phyloP scores from a whole-genome alignment of 2,888 invertebrate species.

The Orthonychiurus folsomi region DNA sequence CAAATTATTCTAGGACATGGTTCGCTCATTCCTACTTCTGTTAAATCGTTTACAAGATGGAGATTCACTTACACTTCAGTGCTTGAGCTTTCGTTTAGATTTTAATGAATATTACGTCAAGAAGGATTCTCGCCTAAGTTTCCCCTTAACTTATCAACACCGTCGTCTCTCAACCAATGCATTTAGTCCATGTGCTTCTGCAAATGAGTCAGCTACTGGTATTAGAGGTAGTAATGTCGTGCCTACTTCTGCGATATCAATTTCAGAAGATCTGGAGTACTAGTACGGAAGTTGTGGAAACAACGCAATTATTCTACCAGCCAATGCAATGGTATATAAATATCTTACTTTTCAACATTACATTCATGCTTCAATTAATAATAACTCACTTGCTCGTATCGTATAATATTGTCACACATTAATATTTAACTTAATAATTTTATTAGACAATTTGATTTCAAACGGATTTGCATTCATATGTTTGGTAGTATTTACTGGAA shows the following conservation, averaged over 20 bases:
- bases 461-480: no score
- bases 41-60: conserved; percentile 69
- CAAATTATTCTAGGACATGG: conserved; percentile 60
- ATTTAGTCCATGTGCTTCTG: background rate
- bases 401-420: no score
- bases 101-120: conserved; percentile 92
- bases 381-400: no score
- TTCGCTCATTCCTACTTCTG: conserved; percentile 74
- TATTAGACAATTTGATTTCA: no score
- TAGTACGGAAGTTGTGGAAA: no score
- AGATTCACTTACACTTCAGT: conserved; percentile 63
- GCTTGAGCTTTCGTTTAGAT: conserved; percentile 82
- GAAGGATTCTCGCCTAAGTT: conserved; percentile 65
- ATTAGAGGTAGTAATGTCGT: background rate
- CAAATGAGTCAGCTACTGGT: background rate
- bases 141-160: conserved; percentile 47
- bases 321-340: no score
- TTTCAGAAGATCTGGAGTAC: background rate
- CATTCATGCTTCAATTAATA: no score
- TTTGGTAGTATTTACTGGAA: no score
- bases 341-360: no score
- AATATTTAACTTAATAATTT: no score
- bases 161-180: conserved; percentile 40
- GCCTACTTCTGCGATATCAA: background rate
- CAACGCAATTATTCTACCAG: no score